phyloP scores from a whole-genome alignment of 2,888 invertebrate species.

The Aelia acuminata region DNA sequence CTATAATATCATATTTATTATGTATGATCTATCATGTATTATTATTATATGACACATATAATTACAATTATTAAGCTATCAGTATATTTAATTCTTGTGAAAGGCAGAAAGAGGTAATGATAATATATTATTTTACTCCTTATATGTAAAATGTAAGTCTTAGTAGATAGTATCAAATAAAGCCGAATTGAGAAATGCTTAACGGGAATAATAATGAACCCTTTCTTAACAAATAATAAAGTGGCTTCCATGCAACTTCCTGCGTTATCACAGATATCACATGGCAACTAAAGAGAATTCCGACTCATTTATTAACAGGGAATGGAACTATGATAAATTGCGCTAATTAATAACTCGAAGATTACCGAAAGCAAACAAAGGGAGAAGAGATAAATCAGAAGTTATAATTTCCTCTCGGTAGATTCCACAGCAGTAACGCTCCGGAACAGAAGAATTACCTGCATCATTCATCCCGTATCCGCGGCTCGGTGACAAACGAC shows the following conservation, averaged over 20 bases:
- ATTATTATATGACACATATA: too few species aligned
- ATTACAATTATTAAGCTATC: too few species aligned
- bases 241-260: neutral
- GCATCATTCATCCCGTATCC: slow-evolving; percentile 44
- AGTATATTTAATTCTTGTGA: too few species aligned
- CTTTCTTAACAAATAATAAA: neutral
- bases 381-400: neutral
- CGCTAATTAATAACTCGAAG: neutral
- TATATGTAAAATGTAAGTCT: too few species aligned
- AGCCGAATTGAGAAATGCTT: too few species aligned
- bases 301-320: too few species aligned
- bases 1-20: too few species aligned
- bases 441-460: slow-evolving; percentile 47
- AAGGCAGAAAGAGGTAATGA: too few species aligned
- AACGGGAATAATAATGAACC: too few species aligned
- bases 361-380: slow-evolving; percentile 20
- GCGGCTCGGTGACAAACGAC: slow-evolving; percentile 32
- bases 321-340: neutral
- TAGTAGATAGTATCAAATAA: too few species aligned
- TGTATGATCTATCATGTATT: too few species aligned
- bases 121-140: too few species aligned
- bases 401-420: slow-evolving; percentile 11
- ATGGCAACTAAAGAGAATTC: neutral
- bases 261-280: neutral
- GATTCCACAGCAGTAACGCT: slow-evolving; percentile 18